Base-by-base conservation (phyloP, 2,797 vertebrate genomes). In the Clarias laeviceps region DNA sequence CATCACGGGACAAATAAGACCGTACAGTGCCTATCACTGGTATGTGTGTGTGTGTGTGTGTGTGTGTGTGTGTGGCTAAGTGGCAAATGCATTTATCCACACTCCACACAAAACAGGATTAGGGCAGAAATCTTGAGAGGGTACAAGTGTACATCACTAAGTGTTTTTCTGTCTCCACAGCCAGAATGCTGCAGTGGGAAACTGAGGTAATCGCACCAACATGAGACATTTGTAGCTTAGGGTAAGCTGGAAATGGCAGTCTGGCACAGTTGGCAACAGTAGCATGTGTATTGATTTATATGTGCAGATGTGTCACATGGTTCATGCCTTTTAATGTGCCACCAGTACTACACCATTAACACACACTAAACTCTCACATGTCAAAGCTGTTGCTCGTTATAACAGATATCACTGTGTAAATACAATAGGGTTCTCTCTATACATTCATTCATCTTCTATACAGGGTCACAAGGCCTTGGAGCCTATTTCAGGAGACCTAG, bases 161-260 rank as follows among this genome's bases (percentile, higher is more conserved):
- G 50, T 80, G 83, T 74, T 82, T 87, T 69, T 88, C 56, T 62
- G 29, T 87, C 81, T 65, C 54, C 3, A 8, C 85, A 27, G 73
- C 20, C 45, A 20, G 66, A 84, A 50, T 62, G 73, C 62, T 79
- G 61, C 64, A 74, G 61, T 76, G 80, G 80, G 79, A 82, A 86
- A 76, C 82, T 78, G 77, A 83, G 40, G 68, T 82, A 87, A 87
- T 88, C 82, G 84, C 85, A 69, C 82, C 74, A 86, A 88, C 83
- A 50, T 82, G 85, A 80, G 82, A 85, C 88, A 90, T 89, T 84
- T 86, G 85, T 82, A 87, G 80, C 59, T n/a, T 72, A 57, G 50
- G 77, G 84, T 83, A 84, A 86, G 84, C 80, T 74, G 80, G 83
- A 68, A 57, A 57, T 79, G 70, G 61, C 72, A 84, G 82, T 69